phyloP scores from a whole-genome alignment of 2,797 vertebrate genomes.

The Pangasius mekongensis region DNA sequence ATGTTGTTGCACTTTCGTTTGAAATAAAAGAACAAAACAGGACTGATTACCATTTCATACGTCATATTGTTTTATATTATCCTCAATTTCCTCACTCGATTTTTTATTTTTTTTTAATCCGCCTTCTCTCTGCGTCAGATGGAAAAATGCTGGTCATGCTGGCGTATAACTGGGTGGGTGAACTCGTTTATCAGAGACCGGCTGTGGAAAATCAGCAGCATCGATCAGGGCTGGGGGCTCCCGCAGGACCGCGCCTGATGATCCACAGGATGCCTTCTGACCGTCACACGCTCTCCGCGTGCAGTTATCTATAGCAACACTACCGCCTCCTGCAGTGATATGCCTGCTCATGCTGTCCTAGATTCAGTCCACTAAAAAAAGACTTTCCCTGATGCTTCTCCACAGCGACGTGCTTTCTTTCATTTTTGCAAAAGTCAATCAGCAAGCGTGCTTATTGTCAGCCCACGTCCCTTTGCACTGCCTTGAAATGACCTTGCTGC shows the following conservation, averaged over 20 bases:
- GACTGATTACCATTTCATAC: background rate
- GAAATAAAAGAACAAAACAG: background rate
- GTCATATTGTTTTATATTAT: background rate
- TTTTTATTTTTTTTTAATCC: background rate
- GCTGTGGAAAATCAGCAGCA: slow-evolving; percentile 51
- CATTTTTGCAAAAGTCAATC: background rate
- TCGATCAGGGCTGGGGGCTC: slow-evolving; percentile 44
- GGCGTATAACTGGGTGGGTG: background rate
- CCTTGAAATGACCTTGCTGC: slow-evolving; percentile 46
- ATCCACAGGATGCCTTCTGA: slow-evolving; percentile 43
- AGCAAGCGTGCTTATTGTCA: slow-evolving; percentile 15
- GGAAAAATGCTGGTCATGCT: background rate
- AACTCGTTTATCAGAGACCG: slow-evolving; percentile 46
- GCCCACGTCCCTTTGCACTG: slow-evolving; percentile 6
- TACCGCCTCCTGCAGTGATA: slow-evolving; percentile 20
- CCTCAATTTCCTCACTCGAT: background rate
- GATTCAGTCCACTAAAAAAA: background rate
- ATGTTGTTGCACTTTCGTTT: background rate
- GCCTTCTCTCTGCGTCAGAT: background rate
- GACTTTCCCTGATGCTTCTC: slow-evolving; percentile 3
- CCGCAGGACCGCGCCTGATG: slow-evolving; percentile 36
- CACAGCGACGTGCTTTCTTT: slow-evolving; percentile 21
- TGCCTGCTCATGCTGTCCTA: slow-evolving; percentile 30
- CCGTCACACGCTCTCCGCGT: slow-evolving; percentile 9
- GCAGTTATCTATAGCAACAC: slow-evolving; percentile 37